A percentile compares a stretch with the other conserved stretches of the same genome.
Evolutionary conservation across 2,797 vertebrate genomes (phyloP).

Genomic region (Apodemus agrarius): DNA sequence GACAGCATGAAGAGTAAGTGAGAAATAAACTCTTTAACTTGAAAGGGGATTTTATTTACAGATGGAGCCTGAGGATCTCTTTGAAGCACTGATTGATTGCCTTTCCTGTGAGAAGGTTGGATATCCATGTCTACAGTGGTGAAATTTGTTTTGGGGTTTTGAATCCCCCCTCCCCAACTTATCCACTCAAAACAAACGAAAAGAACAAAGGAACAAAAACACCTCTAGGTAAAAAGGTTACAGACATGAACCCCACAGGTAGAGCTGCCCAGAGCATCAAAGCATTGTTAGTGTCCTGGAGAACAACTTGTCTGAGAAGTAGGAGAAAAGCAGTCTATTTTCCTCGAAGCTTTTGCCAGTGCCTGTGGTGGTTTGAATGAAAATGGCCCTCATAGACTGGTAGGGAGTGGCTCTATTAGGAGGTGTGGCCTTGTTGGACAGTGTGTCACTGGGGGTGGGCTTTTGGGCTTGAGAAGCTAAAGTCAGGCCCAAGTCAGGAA

Average conservation of each 20-base stretch:
- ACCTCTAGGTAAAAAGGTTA: neutral
- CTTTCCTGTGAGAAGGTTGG: neutral
- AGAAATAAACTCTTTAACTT: neutral
- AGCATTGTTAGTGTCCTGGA: neutral
- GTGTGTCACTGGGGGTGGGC: neutral
- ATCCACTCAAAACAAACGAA: neutral
- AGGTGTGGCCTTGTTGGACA: neutral
- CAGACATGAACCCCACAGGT: neutral
- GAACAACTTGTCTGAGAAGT: neutral
- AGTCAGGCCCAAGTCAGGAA: neutral
- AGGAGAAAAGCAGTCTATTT: neutral
- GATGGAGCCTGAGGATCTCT: neutral
- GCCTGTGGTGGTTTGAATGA: neutral
- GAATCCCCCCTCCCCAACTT: neutral
- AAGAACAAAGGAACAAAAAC: neutral
- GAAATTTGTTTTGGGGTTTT: neutral
- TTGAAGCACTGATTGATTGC: neutral
- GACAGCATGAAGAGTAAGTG: neutral
- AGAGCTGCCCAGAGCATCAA: neutral
- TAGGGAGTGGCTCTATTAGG: no score
- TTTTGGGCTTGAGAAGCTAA: neutral
- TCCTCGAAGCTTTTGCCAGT: neutral
- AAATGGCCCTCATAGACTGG: neutral
- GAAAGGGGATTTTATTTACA: neutral
- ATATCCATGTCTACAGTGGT: neutral